Percentiles rank a stretch among this genome's conserved stretches.
These are phyloP conservation scores for Melanocharis versteri DNA, from an alignment of 2,113 vertebrate genomes.

Conservation along the genomic window DNA sequence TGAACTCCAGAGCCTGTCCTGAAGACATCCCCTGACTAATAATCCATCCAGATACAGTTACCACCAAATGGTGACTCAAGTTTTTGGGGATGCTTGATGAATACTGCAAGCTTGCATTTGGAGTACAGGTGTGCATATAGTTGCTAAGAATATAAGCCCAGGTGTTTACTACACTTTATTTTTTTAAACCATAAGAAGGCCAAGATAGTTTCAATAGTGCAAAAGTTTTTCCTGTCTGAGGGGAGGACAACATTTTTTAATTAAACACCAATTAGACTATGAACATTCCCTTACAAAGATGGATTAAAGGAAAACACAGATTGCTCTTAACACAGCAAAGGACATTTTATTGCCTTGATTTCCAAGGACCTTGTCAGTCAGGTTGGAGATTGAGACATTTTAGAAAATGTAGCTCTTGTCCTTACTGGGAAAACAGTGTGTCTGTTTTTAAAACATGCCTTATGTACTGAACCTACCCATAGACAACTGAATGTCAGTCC, in stretches of 20 bases:
- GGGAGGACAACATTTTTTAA: not conserved
- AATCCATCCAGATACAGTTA: not conserved
- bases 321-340: not conserved
- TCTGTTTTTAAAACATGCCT: not conserved
- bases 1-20: not conserved
- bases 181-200: not conserved
- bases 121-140: not conserved
- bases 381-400: not conserved
- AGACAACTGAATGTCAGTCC: not conserved
- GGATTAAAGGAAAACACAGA: not conserved
- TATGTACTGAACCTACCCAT: not conserved
- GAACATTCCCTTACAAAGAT: not conserved
- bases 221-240: not conserved
- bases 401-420: not conserved
- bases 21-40: not conserved
- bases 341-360: not conserved
- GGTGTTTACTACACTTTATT: not conserved
- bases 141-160: not conserved
- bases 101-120: not conserved
- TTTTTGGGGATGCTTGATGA: not conserved
- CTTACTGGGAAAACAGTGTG: not conserved
- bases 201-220: not conserved
- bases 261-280: not conserved
- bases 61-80: not conserved
- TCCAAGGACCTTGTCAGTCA: not conserved